Percentiles rank a stretch among this genome's conserved stretches.
Evolutionary conservation across 2,888 invertebrate species (phyloP).

Genomic region (Lumbricus terrestris): DNA sequence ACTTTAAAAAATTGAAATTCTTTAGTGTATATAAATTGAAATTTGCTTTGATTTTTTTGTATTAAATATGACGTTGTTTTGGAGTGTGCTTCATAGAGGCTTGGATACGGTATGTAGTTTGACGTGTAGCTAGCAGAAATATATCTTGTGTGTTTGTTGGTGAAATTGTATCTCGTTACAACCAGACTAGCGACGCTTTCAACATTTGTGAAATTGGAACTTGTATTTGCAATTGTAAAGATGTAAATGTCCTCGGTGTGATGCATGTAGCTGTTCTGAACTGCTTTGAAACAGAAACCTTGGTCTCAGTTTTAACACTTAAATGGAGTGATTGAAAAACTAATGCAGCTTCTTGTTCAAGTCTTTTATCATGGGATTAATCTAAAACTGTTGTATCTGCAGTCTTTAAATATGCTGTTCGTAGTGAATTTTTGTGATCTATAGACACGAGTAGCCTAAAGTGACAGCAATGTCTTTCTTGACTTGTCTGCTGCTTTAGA

Average conservation of each 20-base stretch:
- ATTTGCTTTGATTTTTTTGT: neutral
- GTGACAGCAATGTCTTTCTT: neutral
- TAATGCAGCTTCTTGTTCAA: neutral
- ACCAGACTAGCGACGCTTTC: neutral
- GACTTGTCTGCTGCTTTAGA: neutral
- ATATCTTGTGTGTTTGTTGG: neutral
- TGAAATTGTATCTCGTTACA: neutral
- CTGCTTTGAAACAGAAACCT: neutral
- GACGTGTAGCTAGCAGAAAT: neutral
- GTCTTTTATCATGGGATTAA: neutral
- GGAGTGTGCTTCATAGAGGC: neutral
- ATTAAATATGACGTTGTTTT: neutral
- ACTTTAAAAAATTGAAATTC: neutral
- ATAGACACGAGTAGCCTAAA: neutral
- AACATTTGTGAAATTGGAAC: neutral
- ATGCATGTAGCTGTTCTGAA: neutral
- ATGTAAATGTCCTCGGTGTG: neutral
- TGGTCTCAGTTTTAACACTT: neutral
- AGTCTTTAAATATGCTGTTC: neutral
- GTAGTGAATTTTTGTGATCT: neutral
- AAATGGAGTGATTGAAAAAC: no score
- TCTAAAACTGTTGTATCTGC: neutral
- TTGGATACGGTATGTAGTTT: neutral
- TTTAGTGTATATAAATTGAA: neutral
- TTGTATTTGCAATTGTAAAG: neutral